Evolutionary conservation across 2,113 vertebrate genomes (phyloP).

Genomic region (Crotophaga sulcirostris): DNA sequence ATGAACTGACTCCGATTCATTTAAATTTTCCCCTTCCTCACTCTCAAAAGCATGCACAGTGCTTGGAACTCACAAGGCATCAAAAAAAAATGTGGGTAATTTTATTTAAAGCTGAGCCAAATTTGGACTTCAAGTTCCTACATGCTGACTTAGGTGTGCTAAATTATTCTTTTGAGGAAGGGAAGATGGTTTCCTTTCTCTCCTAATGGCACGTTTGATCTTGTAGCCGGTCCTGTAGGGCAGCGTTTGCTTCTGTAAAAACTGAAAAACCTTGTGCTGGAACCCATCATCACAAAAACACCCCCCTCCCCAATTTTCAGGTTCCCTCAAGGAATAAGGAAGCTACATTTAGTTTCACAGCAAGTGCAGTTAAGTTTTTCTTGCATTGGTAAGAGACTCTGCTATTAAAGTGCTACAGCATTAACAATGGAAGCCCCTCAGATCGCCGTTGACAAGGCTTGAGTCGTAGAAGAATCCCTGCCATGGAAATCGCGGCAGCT

Average conservation of each 20-base stretch:
- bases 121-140: background rate
- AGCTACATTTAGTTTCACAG: background rate
- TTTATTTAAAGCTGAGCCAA: background rate
- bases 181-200: background rate
- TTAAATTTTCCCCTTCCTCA: background rate
- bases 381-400: background rate
- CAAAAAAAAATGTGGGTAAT: background rate
- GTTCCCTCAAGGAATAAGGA: background rate
- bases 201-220: background rate
- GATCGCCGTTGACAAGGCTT: background rate
- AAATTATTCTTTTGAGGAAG: background rate
- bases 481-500: rapidly evolving
- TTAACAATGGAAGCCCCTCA: background rate
- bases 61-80: rapidly evolving
- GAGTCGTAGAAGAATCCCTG: rapidly evolving
- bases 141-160: background rate
- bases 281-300: background rate
- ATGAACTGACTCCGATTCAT: background rate
- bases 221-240: background rate
- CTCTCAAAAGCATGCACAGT: background rate
- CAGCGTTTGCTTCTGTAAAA: background rate
- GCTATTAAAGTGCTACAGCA: background rate
- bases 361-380: background rate
- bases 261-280: background rate
- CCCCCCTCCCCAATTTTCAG: background rate